Base-by-base conservation (phyloP, 2,888 invertebrate species). In the Cheilosia grossa region DNA sequence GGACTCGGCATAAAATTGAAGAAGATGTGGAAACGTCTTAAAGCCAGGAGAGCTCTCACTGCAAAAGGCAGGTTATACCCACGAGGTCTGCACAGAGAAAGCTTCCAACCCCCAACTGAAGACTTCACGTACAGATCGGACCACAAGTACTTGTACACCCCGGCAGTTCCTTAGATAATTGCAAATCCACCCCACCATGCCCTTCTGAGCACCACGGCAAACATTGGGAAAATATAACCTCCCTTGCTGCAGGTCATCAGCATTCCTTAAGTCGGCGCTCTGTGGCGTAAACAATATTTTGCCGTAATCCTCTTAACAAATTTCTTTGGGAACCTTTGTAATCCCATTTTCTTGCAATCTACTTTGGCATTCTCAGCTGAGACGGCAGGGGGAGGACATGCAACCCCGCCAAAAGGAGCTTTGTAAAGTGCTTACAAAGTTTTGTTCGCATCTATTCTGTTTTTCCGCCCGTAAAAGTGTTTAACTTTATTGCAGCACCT, bases 281-380 rank as follows among this genome's bases (percentile, higher is more conserved):
- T 10, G 10, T 19, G 19, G 51, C 21, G 21, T 51, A 51, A 4
- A 21, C 24, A 51, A 51, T 15, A 10, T 15, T 27, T 51, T 51
- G 3, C 15, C n/a, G 21, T 53, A 77, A 67, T 67, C 59, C 75
- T 59, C 53, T 77, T 67, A 77, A 44, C 67, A 77, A 67, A 77
- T 69, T 77, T 69, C 37, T 47, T 17, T 40, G 58, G 70, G 74
- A 74, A 74, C 79, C 79, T 79, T 74, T 74, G 82, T 83, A 59
- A 74, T 83, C 79, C 56, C 58, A 69, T 74, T 74, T 77, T 73
- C 59, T 74, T 6, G 47, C 69, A 79, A 78, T 82, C 73, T 69
- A 56, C 51, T 73, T 72, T 79, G 47, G 73, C 64, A 51, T 58
- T 56, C 63, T 51, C 58, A 64, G 56, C 37, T 37, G 49, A 30